These are phyloP conservation scores for Orthochromis indermauri DNA, from an alignment of 2,113 vertebrate species.

Conservation along the genomic window DNA sequence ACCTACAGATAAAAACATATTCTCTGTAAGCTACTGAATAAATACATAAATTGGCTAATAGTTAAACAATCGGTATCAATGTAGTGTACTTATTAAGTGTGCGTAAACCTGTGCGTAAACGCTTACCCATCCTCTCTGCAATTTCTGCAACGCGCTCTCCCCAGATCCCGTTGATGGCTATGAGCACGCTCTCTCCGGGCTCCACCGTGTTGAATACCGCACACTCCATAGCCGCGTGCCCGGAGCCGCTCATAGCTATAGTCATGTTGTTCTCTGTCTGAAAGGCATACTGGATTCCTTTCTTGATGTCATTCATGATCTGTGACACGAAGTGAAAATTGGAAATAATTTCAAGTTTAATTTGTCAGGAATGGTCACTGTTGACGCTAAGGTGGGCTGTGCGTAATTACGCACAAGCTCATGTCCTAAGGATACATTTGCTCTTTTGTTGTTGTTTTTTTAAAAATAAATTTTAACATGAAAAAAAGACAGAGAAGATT, in stretches of 20 bases:
- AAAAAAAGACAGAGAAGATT: background rate
- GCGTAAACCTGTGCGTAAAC: constrained; percentile 8
- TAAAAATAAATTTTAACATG: accelerated
- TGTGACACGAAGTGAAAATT: constrained; percentile 23
- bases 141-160: constrained; percentile 84
- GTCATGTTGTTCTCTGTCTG: constrained; percentile 87
- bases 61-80: background rate
- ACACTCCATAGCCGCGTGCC: constrained; percentile 89
- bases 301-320: constrained; percentile 95
- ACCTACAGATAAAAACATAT: constrained; percentile 59
- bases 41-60: background rate
- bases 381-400: background rate
- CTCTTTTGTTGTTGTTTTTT: background rate
- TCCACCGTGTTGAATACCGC: constrained; percentile 85
- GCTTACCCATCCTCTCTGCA: constrained; percentile 80
- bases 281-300: constrained; percentile 88
- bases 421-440: background rate
- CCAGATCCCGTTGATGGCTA: constrained; percentile 86
- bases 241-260: constrained; percentile 83
- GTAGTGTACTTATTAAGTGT: background rate
- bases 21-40: background rate
- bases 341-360: background rate
- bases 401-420: background rate
- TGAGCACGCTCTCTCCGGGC: constrained; percentile 75
- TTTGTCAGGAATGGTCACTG: background rate